phyloP scores from a whole-genome alignment of 2,797 vertebrate species.

The Acrossocheilus wenchowensis region DNA sequence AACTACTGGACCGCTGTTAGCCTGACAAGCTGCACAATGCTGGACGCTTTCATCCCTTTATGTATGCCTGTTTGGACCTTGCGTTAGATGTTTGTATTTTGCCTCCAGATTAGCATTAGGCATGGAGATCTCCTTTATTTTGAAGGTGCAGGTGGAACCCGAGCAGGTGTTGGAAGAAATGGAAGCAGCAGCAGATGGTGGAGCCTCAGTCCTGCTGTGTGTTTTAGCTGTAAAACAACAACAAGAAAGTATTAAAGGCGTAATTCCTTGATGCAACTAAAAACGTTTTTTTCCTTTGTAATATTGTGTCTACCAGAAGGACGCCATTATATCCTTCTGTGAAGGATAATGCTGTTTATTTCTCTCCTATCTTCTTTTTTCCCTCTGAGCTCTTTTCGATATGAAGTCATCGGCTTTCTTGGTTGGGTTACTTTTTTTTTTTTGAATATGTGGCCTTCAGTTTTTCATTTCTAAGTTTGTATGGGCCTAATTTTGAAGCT shows the following conservation, averaged over 20 bases:
- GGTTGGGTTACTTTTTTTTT: slow-evolving; percentile 53
- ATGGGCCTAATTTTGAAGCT: slow-evolving; percentile 66
- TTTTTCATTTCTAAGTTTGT: slow-evolving; percentile 70
- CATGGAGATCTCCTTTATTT: slow-evolving; percentile 30
- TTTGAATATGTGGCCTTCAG: slow-evolving; percentile 71
- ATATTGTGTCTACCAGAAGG: slow-evolving; percentile 66
- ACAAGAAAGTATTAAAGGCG: slow-evolving; percentile 51
- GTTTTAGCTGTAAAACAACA: slow-evolving; percentile 38
- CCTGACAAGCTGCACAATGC: slow-evolving; percentile 5
- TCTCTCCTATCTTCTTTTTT: slow-evolving; percentile 44
- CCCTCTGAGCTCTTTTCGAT: slow-evolving; percentile 15
- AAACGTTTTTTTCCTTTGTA: slow-evolving; percentile 65
- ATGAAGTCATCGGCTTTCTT: slow-evolving; percentile 56
- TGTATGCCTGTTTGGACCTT: slow-evolving; percentile 40
- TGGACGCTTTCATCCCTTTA: slow-evolving; percentile 52
- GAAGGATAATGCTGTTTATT: slow-evolving; percentile 77
- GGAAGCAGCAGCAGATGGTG: slow-evolving; percentile 30
- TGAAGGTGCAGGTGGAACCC: slow-evolving; percentile 39
- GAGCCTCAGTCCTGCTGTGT: slow-evolving; percentile 15
- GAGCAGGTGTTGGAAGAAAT: slow-evolving; percentile 25
- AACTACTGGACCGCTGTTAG: slow-evolving; percentile 36
- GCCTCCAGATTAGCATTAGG: slow-evolving; percentile 16
- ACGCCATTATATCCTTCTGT: slow-evolving; percentile 77
- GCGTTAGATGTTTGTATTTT: slow-evolving; percentile 39
- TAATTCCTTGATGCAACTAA: slow-evolving; percentile 58